Evolutionary conservation across 2,888 invertebrate genomes (phyloP).

Genomic region (Drosophila sordidapex): DNA sequence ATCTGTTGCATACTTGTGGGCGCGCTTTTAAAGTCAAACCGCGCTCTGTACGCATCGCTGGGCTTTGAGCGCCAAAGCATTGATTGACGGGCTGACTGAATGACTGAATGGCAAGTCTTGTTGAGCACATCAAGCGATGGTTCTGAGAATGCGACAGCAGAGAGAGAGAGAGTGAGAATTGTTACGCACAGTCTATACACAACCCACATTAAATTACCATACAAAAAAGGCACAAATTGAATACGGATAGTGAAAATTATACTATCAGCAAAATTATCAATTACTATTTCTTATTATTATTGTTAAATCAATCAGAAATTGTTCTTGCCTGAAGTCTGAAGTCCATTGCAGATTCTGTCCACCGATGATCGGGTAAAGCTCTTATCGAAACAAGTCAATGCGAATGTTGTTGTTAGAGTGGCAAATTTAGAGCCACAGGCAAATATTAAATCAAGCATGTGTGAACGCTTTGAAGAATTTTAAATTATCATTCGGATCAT

Average conservation of each 20-base stretch:
- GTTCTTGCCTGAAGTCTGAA: neutral
- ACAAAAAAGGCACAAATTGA: neutral
- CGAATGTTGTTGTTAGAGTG: neutral
- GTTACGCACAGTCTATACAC: too few relatives aligned
- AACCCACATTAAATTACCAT: neutral
- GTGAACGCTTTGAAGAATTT: neutral
- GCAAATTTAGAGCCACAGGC: neutral
- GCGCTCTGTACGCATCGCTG: conserved; percentile 44
- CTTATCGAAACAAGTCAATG: neutral
- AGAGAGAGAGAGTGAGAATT: neutral
- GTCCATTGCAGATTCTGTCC: neutral
- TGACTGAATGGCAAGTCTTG: neutral
- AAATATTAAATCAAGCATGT: neutral
- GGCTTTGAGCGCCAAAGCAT: conserved; percentile 23
- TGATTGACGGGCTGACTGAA: conserved; percentile 59
- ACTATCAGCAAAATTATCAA: neutral
- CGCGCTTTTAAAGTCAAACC: conserved; percentile 66
- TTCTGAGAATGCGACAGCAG: neutral
- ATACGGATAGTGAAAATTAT: neutral
- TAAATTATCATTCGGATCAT: neutral
- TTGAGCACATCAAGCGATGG: conserved; percentile 7
- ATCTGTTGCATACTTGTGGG: conserved; percentile 78
- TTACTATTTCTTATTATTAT: neutral
- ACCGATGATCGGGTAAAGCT: neutral
- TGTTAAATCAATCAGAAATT: neutral